Conservation (phyloP, 2,797 vertebrate species). For the Cyprinella venusta region DNA sequence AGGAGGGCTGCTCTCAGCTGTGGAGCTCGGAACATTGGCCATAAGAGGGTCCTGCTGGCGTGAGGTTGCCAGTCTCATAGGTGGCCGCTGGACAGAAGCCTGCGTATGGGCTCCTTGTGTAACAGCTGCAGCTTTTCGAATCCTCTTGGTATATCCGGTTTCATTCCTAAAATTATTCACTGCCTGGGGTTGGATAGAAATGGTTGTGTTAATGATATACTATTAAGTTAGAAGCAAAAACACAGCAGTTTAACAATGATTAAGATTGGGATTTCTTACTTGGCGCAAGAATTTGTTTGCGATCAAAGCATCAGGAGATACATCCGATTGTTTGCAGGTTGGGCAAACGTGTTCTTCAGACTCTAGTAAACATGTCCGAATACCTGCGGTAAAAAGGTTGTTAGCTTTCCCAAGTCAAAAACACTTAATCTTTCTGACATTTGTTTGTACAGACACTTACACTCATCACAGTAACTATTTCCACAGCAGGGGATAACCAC, state of each 20-base stretch:
- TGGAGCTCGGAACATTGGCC: constrained; percentile 62
- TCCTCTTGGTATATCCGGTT: constrained; percentile 81
- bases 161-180: constrained; percentile 97
- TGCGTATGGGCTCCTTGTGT: constrained; percentile 67
- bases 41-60: constrained; percentile 89
- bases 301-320: constrained; percentile 93
- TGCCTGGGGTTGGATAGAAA: constrained; percentile 75
- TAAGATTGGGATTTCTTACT: constrained; percentile 72
- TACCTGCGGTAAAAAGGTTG: constrained; percentile 77
- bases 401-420: neutral
- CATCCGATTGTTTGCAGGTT: constrained; percentile 88
- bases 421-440: too few species aligned
- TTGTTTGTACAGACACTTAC: constrained; percentile 77
- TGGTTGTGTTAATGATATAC: neutral
- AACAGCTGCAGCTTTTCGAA: constrained; percentile 67
- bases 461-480: constrained; percentile 98
- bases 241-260: neutral
- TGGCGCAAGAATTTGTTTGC: constrained; percentile 97
- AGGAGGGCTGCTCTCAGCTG: constrained; percentile 72
- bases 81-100: constrained; percentile 72
- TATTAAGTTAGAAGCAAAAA: neutral
- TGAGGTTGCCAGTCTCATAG: constrained; percentile 73
- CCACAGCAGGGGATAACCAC: constrained; percentile 98
- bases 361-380: constrained; percentile 89
- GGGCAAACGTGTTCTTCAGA: constrained; percentile 94